phyloP scores from a whole-genome alignment of 2,113 vertebrate genomes.

The Australoheros scitulus region DNA sequence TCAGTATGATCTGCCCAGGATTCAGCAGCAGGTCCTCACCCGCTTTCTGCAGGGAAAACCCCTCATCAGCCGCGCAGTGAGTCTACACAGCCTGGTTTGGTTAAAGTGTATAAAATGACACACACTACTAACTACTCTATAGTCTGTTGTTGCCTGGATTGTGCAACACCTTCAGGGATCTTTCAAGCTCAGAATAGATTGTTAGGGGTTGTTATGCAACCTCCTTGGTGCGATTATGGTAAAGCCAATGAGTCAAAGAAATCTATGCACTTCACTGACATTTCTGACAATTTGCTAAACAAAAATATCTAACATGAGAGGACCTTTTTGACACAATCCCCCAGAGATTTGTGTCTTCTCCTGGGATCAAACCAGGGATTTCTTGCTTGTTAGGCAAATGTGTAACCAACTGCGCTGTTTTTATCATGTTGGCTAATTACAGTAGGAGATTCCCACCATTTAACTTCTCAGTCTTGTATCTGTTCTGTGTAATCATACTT shows the following conservation, averaged over 20 bases:
- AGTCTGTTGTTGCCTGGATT: background rate
- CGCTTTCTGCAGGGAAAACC: conserved; percentile 90
- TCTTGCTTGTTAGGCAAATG: no score
- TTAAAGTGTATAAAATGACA: background rate
- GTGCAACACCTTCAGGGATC: accelerated
- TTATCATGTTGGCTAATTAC: background rate
- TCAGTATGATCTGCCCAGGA: conserved; percentile 85
- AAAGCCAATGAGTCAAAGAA: no score
- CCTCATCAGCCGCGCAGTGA: conserved; percentile 79
- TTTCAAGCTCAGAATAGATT: background rate
- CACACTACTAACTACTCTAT: background rate
- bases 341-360: no score
- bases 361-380: no score
- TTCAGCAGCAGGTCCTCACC: conserved; percentile 87
- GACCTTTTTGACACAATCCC: no score
- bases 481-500: background rate
- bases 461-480: background rate
- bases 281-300: no score
- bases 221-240: background rate
- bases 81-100: background rate
- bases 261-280: no score
- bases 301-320: no score
- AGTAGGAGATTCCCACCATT: background rate
- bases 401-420: background rate
- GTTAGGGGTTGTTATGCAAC: background rate